A percentile compares a stretch with the other conserved stretches of the same genome.
These are phyloP conservation scores for Pseudococcus viburni DNA, from an alignment of 2,888 invertebrate genomes.

Conservation along the genomic window DNA sequence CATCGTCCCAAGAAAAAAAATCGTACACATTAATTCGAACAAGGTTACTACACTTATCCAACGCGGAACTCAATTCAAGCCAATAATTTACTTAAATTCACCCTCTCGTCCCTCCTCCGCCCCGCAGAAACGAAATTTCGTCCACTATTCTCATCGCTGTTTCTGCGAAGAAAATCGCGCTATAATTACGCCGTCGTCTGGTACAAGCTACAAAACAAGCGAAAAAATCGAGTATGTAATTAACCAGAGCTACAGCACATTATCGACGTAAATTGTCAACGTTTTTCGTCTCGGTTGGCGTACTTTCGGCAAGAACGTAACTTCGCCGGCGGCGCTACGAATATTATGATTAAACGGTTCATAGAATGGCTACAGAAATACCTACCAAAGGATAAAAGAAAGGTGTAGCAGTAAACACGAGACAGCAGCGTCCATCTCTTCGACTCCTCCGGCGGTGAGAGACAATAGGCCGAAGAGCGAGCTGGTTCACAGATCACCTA, in stretches of 20 bases:
- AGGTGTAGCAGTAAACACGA: not conserved
- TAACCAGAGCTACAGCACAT: not conserved
- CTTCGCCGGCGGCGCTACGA: not conserved
- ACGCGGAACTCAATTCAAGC: not conserved
- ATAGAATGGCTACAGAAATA: slow-evolving; percentile 8
- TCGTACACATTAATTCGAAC: not conserved
- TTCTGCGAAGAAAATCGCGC: not conserved
- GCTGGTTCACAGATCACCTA: slow-evolving; percentile 12
- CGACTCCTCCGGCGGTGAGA: not conserved
- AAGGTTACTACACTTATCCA: not conserved
- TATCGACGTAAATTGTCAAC: slow-evolving; percentile 56
- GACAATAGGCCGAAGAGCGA: slow-evolving; percentile 24
- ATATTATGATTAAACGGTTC: slow-evolving; percentile 45
- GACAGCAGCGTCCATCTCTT: not conserved
- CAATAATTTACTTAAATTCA: not conserved
- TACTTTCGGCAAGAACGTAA: slow-evolving; percentile 1
- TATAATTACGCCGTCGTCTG: not conserved
- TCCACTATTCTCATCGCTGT: not conserved
- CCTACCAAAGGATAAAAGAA: not conserved
- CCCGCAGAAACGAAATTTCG: not conserved
- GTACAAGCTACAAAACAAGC: not conserved
- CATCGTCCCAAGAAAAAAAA: not conserved
- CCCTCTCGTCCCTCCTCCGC: not conserved
- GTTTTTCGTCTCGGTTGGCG: slow-evolving; percentile 54
- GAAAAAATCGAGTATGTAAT: slow-evolving; percentile 30